These are phyloP conservation scores for Bothrops jararaca DNA, from an alignment of 2,113 vertebrate species.

Conservation along the genomic window DNA sequence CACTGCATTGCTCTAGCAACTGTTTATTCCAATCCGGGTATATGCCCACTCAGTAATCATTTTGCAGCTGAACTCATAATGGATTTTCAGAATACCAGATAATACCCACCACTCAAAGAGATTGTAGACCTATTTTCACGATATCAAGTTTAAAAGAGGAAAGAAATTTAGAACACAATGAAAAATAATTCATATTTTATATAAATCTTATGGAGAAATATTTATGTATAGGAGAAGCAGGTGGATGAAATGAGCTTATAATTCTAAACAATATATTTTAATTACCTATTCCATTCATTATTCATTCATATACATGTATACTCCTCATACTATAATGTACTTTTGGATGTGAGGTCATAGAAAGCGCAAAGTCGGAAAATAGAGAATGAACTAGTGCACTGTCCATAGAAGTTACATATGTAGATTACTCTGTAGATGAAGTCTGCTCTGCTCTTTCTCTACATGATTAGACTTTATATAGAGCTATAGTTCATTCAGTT, in stretches of 20 bases:
- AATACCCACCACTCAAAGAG: background rate
- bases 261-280: background rate
- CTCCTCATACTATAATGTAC: background rate
- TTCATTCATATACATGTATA: background rate
- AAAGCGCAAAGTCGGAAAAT: background rate
- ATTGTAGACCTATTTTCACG: background rate
- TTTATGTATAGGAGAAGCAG: background rate
- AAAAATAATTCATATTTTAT: background rate
- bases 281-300: background rate
- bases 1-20: background rate
- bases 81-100: background rate
- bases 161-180: background rate
- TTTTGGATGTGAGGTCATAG: background rate
- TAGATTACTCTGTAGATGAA: background rate
- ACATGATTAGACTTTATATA: background rate
- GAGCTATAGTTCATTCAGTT: background rate
- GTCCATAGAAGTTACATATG: background rate
- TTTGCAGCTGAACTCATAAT: background rate
- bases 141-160: background rate
- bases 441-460: background rate
- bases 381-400: background rate
- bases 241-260: background rate
- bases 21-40: background rate
- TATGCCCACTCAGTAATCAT: background rate
- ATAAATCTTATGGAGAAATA: background rate